Conservation (phyloP, 2,113 vertebrate genomes). For the Pollimyrus isidori region DNA sequence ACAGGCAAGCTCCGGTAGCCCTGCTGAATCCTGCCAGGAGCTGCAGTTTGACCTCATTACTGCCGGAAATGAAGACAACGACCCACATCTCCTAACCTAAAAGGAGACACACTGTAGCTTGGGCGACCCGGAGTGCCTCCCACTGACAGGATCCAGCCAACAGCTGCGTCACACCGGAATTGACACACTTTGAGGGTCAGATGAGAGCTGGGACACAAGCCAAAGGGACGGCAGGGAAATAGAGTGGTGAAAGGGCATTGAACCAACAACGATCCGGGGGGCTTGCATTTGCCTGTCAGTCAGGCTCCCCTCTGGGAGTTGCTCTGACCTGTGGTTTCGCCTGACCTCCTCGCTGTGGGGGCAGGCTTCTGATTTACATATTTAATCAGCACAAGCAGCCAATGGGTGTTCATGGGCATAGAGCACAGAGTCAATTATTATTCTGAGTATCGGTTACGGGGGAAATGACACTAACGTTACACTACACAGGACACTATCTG, state of each 20-base stretch:
- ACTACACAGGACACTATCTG: slow-evolving; percentile 88
- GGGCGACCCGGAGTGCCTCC: slow-evolving; percentile 17
- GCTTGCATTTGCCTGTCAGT: background rate
- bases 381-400: slow-evolving; percentile 64
- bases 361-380: slow-evolving; percentile 60
- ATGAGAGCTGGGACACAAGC: background rate
- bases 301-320: background rate
- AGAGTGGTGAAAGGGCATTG: background rate
- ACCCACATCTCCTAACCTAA: slow-evolving; percentile 32
- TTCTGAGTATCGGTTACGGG: slow-evolving; percentile 78
- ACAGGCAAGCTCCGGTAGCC: background rate
- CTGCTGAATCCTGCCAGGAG: slow-evolving; percentile 22
- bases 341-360: slow-evolving; percentile 1
- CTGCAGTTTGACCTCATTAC: slow-evolving; percentile 38
- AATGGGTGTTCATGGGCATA: slow-evolving; percentile 51
- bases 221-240: background rate
- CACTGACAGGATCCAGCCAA: background rate
- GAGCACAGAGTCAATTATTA: slow-evolving; percentile 74
- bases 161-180: background rate
- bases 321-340: background rate
- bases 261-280: background rate
- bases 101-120: slow-evolving; percentile 14
- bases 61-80: slow-evolving; percentile 29
- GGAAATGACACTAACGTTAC: slow-evolving; percentile 69
- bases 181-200: background rate